Base-by-base conservation (phyloP, 2,888 invertebrate species). In the Oasisia sp. region DNA sequence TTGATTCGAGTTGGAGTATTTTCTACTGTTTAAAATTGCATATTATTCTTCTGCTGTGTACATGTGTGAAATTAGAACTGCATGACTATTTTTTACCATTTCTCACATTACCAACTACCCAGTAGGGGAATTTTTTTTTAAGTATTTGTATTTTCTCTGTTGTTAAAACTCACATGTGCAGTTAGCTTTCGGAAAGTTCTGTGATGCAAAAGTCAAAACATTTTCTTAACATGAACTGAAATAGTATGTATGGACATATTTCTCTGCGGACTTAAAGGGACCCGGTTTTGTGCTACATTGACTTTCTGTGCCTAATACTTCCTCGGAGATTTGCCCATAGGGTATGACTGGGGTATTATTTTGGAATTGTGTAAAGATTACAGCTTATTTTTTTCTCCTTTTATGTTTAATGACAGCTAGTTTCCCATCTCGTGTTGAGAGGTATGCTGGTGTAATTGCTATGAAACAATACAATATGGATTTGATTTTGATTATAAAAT, bases 361-460 rank as follows among this genome's bases (percentile, higher is more conserved):
- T 74, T 74, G 74, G 19, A 74, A 74, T 74, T 74, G 74, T 74
- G 27, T 74, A 74, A 74, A 74, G 74, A n/a, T 74, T 74, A 74
- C 27, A 27, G 74, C n/a, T 19, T 27, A 27, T 74, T 27, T 74
- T 5, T n/a, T 38, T 38, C 38, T 38, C 38, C 3, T 74, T 74
- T 74, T 74, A 7, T 27, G 19, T 27, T 74, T 74, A 27, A 74
- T 74, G 74, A 74, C 74, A 74, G 7, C 27, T 74, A 19, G 19
- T 56, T 56, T 56, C 56, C 56, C 2, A 56, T 56, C 56, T 56
- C 56, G 9, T 56, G 56, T 19, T 56, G 56, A 56, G 56, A 56
- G 11, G 56, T 19, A 56, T 11, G 19, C 4, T 19, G 7, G n/a
- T 74, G 19, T 74, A 74, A 27, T 27, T 74, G 74, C n/a, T 7